Percentiles rank a stretch among this genome's conserved stretches.
These are phyloP conservation scores for Apostichopus leukothele DNA, from an alignment of 53 echinoderm and acorn worm species.

Conservation along the genomic window DNA sequence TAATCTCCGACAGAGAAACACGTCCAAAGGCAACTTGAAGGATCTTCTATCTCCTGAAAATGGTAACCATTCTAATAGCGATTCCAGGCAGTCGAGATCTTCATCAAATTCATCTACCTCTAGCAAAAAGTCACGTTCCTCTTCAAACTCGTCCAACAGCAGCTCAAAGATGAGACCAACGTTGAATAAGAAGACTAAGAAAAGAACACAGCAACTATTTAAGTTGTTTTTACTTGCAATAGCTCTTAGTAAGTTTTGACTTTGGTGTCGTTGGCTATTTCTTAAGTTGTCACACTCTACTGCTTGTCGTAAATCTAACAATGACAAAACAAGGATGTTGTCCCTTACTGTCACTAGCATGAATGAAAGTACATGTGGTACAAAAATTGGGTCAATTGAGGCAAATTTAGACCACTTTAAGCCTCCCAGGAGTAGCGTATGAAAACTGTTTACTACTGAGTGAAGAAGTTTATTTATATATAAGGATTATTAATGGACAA, in stretches of 20 bases:
- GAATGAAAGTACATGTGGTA: too few relatives aligned
- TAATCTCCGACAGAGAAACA: slow-evolving; percentile 13
- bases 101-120: slow-evolving; percentile 13
- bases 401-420: too few relatives aligned
- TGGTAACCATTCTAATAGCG: neutral
- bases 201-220: neutral
- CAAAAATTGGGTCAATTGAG: too few relatives aligned
- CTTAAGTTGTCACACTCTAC: neutral
- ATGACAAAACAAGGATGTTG: too few relatives aligned
- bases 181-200: neutral
- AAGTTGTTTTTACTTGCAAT: neutral
- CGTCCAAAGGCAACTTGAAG: slow-evolving; percentile 16
- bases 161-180: slow-evolving; percentile 19
- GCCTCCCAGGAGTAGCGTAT: too few relatives aligned
- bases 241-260: slow-evolving; percentile 18
- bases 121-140: neutral
- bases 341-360: too few relatives aligned
- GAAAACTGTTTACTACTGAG: too few relatives aligned
- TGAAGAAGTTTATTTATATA: too few relatives aligned
- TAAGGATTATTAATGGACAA: too few relatives aligned
- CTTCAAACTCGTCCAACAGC: slow-evolving; percentile 24
- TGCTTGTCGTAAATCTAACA: too few relatives aligned
- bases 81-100: neutral
- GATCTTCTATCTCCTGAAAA: slow-evolving; percentile 3
- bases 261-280: neutral